Base-by-base conservation (phyloP, 2,888 invertebrate genomes). In the Eudemis profundana region DNA sequence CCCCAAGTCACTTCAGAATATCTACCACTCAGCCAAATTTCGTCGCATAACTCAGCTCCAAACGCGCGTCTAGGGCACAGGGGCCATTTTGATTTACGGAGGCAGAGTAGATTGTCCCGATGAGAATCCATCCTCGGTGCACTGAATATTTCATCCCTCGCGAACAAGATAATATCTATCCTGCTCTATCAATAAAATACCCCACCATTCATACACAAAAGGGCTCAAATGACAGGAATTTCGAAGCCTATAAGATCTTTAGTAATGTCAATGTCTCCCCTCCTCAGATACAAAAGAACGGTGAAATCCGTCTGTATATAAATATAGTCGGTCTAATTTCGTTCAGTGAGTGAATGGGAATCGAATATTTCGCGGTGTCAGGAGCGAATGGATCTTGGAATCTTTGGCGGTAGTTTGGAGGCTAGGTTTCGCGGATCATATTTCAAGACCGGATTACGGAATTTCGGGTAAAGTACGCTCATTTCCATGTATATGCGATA, bases 231-330 rank as follows among this genome's bases (percentile, higher is more conserved):
- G 38, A 53, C 10, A 40, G 10, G 40, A 40, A 40, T 40, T 53
- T 53, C 53, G 21, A 38, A 53, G 14, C 23, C 3, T 4, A 12
- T 5, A n/a, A 12, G 12, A 12, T n/a, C 21, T 12, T 46, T n/a
- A 1, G 19, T 21, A 21, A 1, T 21, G 19, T 1, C 1, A 10
- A 21, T 0, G 4, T 21, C 15, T 27, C 54, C 54, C 54, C 42
- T 54, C 42, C 14, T 15, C 15, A 17, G 15, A 17, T 42, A 68
- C 69, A 70, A 70, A 69, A 62, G 54, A 59, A 51, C 59, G 61
- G 61, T 64, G 66, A 65, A 67, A 68, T 59, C 61, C 36, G 56
- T 50, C 61, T 68, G 36, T 36, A 29, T 23, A 62, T 62, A 66
- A 44, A 66, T 42, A 63, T 65, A 54, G 61, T 50, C 49, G 8